Evolutionary conservation across 2,113 vertebrate species (phyloP), one percentile per base, ranked within the genome.

Genomic region (Naja naja): DNA sequence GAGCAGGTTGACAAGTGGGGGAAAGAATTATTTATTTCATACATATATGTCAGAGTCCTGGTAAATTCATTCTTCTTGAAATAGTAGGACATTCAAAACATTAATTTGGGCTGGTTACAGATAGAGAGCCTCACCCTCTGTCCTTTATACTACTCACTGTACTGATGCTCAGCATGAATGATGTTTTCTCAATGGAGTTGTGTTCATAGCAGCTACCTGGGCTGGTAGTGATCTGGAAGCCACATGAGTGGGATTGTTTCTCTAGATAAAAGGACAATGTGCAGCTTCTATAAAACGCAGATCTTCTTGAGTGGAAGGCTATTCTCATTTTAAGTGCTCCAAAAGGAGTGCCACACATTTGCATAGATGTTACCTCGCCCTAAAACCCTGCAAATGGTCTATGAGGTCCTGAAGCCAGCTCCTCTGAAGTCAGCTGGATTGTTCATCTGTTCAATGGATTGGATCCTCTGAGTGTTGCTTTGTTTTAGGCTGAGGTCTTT

Each of bases 401-500:
- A 64, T 25, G 89, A 90, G 55, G 55, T 87, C 54, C 89, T 43
- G 45, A 85, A 93, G 34, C 43, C 92, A 90, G 64, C 54, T 49
- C 39, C 43, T 49, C 53, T n/a, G 54, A 90, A 60, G 81, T 90
- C 89, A 87, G 60, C 89, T 90, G 22, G 81, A 54, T 18, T 5
- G 12, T 88, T 56, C 20, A 12, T 85, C 58, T 53, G 5, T 81
- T 94, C n/a, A 47, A n/a, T 49, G 85, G 85, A 39, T 22, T 81
- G 11, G 74, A 14, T 14, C 60, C 53, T 20, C 45, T 49, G 53
- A 60, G 45, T 20, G 34, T 55, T 45, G 58, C 64, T 92, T 90
- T 74, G 52, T 92, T 90, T 94, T 56, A 90, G 25, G 87, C 58
- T 85, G 34, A 47, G 53, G 85, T n/a, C 53, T 88, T 81, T 90